Evolutionary conservation across 1,140 invertebrate species (phyloP), one percentile per base, ranked within the genome.

Genomic region (Aporrectodea caliginosa): DNA sequence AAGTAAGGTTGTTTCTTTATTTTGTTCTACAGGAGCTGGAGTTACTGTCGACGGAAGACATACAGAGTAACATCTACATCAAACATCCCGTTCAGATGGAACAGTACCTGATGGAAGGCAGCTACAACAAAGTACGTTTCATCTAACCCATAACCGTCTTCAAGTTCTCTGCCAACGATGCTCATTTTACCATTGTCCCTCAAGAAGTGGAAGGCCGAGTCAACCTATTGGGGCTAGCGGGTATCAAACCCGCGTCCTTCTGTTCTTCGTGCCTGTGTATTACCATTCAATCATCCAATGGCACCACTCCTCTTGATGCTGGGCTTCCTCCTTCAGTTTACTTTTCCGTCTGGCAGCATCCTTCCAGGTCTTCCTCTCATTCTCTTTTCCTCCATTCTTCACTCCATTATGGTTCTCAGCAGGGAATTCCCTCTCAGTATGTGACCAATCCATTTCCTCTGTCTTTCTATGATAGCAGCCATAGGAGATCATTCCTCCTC

Each of bases 61-160:
- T 99, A 84, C 93, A 97, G 86, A 85, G 81, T 30, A 98, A 99
- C 87, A 92, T 95, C 75, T 99, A 98, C 87, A 97, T 99, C 43
- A 92, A 92, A 81, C 96, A 98, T 87, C 96, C 98, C 0, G 90
- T 99, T 0, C 95, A 94, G 35, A 90, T 99, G 82, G 98, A 99
- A 85, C 98, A 99, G 86, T 98, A 97, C 89, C 90, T 99, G 69
- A 99, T 99, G 97, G 98, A 99, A 89, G 98, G 98, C 34, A 96
- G 95, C 79, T 99, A 99, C 85, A 99, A 99, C 87, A 99, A 99
- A 90, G 92, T 93, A 87, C 82, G 82, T 81, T 27, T 31, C 33
- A 58, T 81, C 14, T 71, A 0, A 2, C 30, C 1, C 30, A 1
- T 70, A 70, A 27, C 32, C 29, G 69, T 14, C n/a, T 68, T 16